A percentile compares a stretch with the other conserved stretches of the same genome.
Evolutionary conservation across 2,888 invertebrate species (phyloP).

Genomic region (Drepana falcataria): DNA sequence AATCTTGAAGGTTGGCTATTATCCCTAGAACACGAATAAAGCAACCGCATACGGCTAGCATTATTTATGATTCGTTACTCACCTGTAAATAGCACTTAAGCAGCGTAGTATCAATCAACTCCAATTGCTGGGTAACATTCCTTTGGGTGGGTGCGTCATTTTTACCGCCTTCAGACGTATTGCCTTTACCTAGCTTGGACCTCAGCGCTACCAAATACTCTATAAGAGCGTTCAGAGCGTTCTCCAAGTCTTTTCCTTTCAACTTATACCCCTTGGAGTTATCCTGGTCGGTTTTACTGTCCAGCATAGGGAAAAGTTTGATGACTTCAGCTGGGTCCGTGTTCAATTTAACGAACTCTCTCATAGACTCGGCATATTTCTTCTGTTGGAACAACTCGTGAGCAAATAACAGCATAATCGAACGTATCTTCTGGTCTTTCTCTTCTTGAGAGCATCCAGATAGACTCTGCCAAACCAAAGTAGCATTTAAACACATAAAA

Average conservation of each 20-base stretch:
- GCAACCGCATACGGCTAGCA: no score
- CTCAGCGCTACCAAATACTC: slow-evolving; percentile 92
- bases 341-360: slow-evolving; percentile 91
- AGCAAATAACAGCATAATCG: slow-evolving; percentile 94
- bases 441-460: slow-evolving; percentile 89
- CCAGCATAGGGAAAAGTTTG: slow-evolving; percentile 93
- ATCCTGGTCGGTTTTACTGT: slow-evolving; percentile 65
- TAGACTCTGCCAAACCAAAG: slow-evolving; percentile 80
- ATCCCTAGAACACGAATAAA: no score
- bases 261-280: slow-evolving; percentile 67
- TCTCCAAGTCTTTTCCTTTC: slow-evolving; percentile 91
- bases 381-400: slow-evolving; percentile 94
- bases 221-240: slow-evolving; percentile 91
- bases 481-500: slow-evolving; percentile 1
- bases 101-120: slow-evolving; percentile 97
- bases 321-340: slow-evolving; percentile 98
- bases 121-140: slow-evolving; percentile 75
- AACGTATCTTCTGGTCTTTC: slow-evolving; percentile 87
- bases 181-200: slow-evolving; percentile 66
- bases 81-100: slow-evolving; percentile 98
- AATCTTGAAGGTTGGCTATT: no score
- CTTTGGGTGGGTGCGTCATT: slow-evolving; percentile 34
- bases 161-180: slow-evolving; percentile 31
- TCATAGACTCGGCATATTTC: slow-evolving; percentile 93
- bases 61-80: slow-evolving; percentile 16